phyloP scores from a whole-genome alignment of 92 coral and sea anemone genomes.

The Heliopora coerulea region DNA sequence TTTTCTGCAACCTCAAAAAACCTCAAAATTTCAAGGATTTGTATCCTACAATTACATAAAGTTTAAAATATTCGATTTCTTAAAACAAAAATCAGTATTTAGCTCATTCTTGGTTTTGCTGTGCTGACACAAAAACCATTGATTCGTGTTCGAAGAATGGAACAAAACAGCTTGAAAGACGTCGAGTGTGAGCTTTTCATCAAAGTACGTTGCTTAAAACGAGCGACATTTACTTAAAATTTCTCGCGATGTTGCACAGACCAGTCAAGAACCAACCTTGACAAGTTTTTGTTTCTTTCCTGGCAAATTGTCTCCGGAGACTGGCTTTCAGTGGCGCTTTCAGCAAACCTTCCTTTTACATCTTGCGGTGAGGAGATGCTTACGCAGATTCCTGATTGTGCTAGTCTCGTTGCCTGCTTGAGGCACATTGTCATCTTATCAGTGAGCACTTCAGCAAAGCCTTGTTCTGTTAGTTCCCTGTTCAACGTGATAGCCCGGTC shows the following conservation, averaged over 20 bases:
- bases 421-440: slow-evolving; percentile 66
- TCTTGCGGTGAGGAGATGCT: slow-evolving; percentile 64
- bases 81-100: too few relatives aligned
- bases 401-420: slow-evolving; percentile 69
- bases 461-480: slow-evolving; percentile 74
- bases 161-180: too few relatives aligned
- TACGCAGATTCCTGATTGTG: slow-evolving; percentile 78
- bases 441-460: slow-evolving; percentile 70
- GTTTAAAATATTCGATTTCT: too few relatives aligned
- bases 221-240: too few relatives aligned
- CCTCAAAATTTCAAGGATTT: too few relatives aligned
- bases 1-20: too few relatives aligned
- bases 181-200: too few relatives aligned
- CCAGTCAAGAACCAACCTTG: slow-evolving; percentile 56
- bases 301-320: slow-evolving; percentile 73
- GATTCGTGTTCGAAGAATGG: too few relatives aligned
- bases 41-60: too few relatives aligned
- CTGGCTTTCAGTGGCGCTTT: slow-evolving; percentile 34
- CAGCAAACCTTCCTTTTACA: slow-evolving; percentile 39
- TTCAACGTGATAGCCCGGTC: slow-evolving; percentile 87
- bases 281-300: slow-evolving; percentile 71
- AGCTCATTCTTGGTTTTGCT: too few relatives aligned
- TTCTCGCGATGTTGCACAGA: background rate
- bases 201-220: too few relatives aligned
- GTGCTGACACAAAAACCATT: too few relatives aligned